Evolutionary conservation across 2,797 vertebrate species (phyloP), one percentile per base, ranked within the genome.

Genomic region (Myioborus miniatus): DNA sequence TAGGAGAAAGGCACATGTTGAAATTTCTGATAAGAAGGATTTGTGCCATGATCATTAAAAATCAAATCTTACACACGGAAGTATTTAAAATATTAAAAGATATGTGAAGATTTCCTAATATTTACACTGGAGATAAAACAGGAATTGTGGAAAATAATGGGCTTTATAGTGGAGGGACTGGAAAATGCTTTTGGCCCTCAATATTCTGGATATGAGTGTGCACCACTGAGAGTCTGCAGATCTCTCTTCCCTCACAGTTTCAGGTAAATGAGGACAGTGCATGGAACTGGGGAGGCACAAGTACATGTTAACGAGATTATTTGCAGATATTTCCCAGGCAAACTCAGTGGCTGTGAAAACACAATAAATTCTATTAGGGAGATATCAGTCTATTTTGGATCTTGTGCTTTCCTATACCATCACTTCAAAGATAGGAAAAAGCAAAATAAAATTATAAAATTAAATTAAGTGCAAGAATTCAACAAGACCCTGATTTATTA

Each of bases 121-220:
- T 50, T 47, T 41, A 29, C 4, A 7, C 20, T 52, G 11, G 32
- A 69, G 12, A 30, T 9, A 39, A 76, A 85, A 14, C 13, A 44
- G 23, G 64, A 76, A 10, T 46, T 49, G 10, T 19, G 26, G 64
- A 12, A 11, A 83, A 19, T 15, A 53, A 34, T 4, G 10, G 37
- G 22, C 2, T 82, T 70, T 52, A 5, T 5, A 29, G 6, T 36
- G 29, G 17, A 52, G 26, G 8, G 15, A 6, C 0, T 76, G 50
- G 18, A 29, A 84, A 72, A 26, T 9, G 12, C 5, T 53, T 26
- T 41, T 9, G 32, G 53, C 10, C 41, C 26, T 49, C 0, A 0
- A 18, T 8, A 34, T 6, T 83, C 43, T 37, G 26, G 18, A 15
- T 37, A 17, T 2, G 24, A 15, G 6, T 9, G 36, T 19, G n/a